These are phyloP conservation scores for Ophion ventricosus DNA, from an alignment of 2,888 invertebrate genomes.

Conservation along the genomic window DNA sequence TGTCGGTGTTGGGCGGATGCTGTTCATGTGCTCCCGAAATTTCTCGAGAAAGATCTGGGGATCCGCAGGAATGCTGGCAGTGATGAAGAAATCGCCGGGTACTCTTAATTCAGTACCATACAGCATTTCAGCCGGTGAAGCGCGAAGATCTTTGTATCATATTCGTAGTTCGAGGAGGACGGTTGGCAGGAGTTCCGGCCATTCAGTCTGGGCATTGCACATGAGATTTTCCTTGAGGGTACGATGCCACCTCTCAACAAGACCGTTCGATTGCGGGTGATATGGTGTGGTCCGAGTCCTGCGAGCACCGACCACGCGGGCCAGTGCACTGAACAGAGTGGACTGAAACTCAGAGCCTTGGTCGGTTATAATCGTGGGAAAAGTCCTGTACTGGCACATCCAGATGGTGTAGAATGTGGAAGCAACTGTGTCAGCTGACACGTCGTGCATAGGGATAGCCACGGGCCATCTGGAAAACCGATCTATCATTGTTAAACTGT, in stretches of 20 bases:
- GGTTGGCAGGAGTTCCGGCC: conserved; percentile 27
- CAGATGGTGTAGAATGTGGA: no score
- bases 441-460: conserved; percentile 73
- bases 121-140: no score
- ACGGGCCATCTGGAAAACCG: conserved; percentile 70
- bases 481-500: no score
- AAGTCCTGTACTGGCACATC: conserved; percentile 75
- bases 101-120: conserved; percentile 41
- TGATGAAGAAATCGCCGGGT: conserved; percentile 39
- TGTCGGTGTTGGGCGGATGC: not conserved
- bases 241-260: no score
- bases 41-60: not conserved
- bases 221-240: conserved; percentile 66
- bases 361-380: conserved; percentile 73
- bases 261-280: no score
- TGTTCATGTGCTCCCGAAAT: not conserved
- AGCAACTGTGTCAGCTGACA: conserved; percentile 70
- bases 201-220: conserved; percentile 42
- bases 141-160: no score
- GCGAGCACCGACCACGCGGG: no score
- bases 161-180: conserved; percentile 30
- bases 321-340: conserved; percentile 63
- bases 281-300: no score
- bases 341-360: conserved; percentile 73
- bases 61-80: not conserved